Conservation (phyloP, 2,888 invertebrate species). For the Yponomeuta plumbellus region DNA sequence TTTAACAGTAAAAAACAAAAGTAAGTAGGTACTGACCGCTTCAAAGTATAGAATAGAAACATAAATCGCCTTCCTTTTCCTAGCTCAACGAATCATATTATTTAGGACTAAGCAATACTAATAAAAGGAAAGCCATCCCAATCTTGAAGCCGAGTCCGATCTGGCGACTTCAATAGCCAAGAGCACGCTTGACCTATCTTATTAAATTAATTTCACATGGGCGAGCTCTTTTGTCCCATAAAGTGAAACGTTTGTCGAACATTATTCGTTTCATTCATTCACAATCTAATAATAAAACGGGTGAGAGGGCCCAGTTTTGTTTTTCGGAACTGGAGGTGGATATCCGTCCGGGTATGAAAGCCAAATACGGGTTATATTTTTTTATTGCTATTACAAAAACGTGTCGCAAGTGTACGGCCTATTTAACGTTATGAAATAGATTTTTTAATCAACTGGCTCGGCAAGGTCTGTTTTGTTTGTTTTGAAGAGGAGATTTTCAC, state of each 20-base stretch:
- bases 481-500: not conserved
- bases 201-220: conserved; percentile 62
- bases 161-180: not conserved
- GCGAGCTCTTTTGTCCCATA: conserved; percentile 49
- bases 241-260: conserved; percentile 58
- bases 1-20: too few relatives aligned
- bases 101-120: not conserved
- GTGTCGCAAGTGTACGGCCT: not conserved
- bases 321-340: conserved; percentile 26
- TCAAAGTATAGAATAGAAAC: too few relatives aligned
- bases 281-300: conserved; percentile 56
- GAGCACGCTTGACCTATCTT: conserved; percentile 41
- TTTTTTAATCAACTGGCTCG: not conserved
- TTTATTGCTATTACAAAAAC: conserved; percentile 5
- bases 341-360: conserved; percentile 9
- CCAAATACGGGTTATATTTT: conserved; percentile 1
- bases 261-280: conserved; percentile 57
- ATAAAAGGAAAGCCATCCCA: not conserved
- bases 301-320: conserved; percentile 41
- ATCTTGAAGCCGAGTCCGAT: not conserved
- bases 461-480: not conserved
- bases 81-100: too few relatives aligned
- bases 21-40: too few relatives aligned
- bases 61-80: too few relatives aligned
- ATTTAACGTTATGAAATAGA: not conserved